phyloP scores from a whole-genome alignment of 2,888 invertebrate genomes.

The Cheiracanthium punctorium region DNA sequence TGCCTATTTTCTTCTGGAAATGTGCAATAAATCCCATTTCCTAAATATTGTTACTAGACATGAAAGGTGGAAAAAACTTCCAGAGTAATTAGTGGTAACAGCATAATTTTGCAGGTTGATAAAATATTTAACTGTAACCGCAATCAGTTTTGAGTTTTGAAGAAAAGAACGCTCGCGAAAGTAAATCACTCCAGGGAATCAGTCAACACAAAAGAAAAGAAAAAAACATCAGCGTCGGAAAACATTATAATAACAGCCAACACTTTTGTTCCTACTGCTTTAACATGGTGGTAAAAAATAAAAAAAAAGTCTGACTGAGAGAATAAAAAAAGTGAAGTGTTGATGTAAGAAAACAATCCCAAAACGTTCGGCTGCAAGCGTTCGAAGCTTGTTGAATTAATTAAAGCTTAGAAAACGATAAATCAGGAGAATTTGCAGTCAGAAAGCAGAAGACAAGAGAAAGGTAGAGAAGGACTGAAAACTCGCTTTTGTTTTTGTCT shows the following conservation, averaged over 20 bases:
- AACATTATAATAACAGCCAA: conserved; percentile 39
- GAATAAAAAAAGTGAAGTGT: conserved; percentile 52
- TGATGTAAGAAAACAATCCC: conserved; percentile 68
- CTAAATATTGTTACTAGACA: not conserved
- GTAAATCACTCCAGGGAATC: conserved; percentile 28
- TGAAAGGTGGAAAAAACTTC: not conserved
- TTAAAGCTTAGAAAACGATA: conserved; percentile 69
- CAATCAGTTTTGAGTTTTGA: conserved; percentile 40
- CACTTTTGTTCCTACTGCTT: conserved; percentile 47
- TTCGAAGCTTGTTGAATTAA: conserved; percentile 68
- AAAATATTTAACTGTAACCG: conserved; percentile 46
- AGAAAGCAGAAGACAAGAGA: conserved; percentile 57
- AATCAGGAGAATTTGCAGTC: conserved; percentile 62
- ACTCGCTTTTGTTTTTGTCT: no score
- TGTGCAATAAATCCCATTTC: not conserved
- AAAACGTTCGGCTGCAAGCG: conserved; percentile 60
- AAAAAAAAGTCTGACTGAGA: conserved; percentile 13
- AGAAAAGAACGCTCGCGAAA: conserved; percentile 31
- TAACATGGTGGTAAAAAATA: conserved; percentile 24
- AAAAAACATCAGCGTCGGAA: conserved; percentile 22
- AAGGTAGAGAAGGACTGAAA: conserved; percentile 36
- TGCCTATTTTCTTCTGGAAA: no score
- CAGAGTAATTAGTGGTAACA: conserved; percentile 20
- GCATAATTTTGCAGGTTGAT: conserved; percentile 18
- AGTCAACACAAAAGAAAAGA: not conserved